Evolutionary conservation across 1,140 invertebrate genomes (phyloP).

Genomic region (Calephelis nemesis): DNA sequence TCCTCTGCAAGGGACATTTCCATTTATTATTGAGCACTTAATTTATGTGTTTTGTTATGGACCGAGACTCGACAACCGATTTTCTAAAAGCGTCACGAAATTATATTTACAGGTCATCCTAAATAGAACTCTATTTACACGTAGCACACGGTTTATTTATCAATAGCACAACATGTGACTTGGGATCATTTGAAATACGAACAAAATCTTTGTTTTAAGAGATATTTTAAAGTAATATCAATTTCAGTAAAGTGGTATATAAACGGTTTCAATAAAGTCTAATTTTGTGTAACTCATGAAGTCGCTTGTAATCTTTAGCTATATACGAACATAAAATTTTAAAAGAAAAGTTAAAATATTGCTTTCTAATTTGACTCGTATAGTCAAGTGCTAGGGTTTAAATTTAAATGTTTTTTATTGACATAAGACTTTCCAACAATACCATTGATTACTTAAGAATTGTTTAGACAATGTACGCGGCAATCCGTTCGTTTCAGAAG

Average conservation of each 20-base stretch:
- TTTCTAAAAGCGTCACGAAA: conserved; percentile 25
- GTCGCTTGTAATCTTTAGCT: conserved; percentile 47
- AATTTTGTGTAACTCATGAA: conserved; percentile 28
- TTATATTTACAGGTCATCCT: background rate
- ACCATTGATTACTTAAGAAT: conserved; percentile 63
- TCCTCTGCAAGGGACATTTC: conserved; percentile 79
- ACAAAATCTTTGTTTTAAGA: conserved; percentile 49
- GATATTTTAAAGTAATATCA: conserved; percentile 53
- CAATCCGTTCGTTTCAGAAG: conserved; percentile 69
- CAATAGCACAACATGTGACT: background rate
- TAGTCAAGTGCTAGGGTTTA: conserved; percentile 28
- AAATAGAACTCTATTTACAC: conserved; percentile 29
- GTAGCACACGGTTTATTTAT: conserved; percentile 1
- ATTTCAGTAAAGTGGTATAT: conserved; percentile 38
- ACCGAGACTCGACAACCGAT: conserved; percentile 54
- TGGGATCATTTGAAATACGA: conserved; percentile 26
- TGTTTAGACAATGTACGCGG: conserved; percentile 73
- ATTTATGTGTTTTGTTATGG: conserved; percentile 80
- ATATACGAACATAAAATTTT: conserved; percentile 49
- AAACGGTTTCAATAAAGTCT: conserved; percentile 31
- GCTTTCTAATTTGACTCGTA: conserved; percentile 34
- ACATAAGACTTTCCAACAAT: conserved; percentile 37
- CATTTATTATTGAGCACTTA: conserved; percentile 80
- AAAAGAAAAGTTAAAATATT: conserved; percentile 41
- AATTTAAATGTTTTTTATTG: conserved; percentile 20